Conservation (phyloP, 1,140 invertebrate species). For the Phymastichus coffea region DNA sequence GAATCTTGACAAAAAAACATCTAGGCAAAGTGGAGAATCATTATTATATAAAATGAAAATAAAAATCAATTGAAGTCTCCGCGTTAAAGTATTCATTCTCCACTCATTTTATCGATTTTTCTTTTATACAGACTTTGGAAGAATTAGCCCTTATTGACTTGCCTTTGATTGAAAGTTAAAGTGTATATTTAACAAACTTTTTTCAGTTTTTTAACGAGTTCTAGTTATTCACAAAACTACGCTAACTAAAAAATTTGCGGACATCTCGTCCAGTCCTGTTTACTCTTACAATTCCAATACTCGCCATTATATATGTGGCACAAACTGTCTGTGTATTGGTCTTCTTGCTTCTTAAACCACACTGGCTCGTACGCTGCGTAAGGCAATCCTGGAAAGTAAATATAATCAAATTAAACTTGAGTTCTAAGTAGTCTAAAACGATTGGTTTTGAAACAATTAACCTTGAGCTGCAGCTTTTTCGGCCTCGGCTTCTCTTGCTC, state of each 20-base stretch:
- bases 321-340: slow-evolving; percentile 75
- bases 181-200: too few species aligned
- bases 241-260: slow-evolving; percentile 84
- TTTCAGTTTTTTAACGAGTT: slow-evolving; percentile 7
- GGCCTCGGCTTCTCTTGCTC: slow-evolving; percentile 74
- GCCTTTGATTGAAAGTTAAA: slow-evolving; percentile 24
- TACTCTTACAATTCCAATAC: slow-evolving; percentile 93
- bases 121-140: slow-evolving; percentile 32
- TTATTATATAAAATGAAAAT: slow-evolving; percentile 24
- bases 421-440: neutral
- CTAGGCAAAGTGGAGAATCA: slow-evolving; percentile 19
- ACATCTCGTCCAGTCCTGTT: slow-evolving; percentile 86
- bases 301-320: slow-evolving; percentile 83
- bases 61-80: slow-evolving; percentile 26
- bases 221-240: neutral
- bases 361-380: slow-evolving; percentile 78
- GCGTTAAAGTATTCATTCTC: slow-evolving; percentile 22
- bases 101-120: slow-evolving; percentile 32
- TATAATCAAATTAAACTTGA: neutral
- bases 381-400: slow-evolving; percentile 62
- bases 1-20: slow-evolving; percentile 7
- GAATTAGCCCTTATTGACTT: slow-evolving; percentile 25
- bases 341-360: slow-evolving; percentile 89
- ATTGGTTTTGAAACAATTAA: slow-evolving; percentile 39
- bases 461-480: slow-evolving; percentile 76